These are phyloP conservation scores for Acholoe squamosa DNA, from an alignment of 2,888 invertebrate genomes.

Conservation along the genomic window DNA sequence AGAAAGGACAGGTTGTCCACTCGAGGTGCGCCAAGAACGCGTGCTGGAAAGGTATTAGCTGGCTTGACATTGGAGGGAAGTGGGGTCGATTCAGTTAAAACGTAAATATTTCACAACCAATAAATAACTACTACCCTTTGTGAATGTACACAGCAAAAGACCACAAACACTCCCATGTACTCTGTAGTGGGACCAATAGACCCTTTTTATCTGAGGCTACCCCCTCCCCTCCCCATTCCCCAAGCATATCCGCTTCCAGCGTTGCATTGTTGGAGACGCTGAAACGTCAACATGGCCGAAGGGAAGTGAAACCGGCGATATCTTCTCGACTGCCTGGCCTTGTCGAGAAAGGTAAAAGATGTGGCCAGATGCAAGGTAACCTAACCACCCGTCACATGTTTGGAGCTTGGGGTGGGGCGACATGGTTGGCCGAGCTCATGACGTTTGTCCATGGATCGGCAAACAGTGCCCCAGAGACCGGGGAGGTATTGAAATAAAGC, in stretches of 20 bases:
- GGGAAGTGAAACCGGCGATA: conserved; percentile 30
- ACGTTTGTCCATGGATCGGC: conserved; percentile 12
- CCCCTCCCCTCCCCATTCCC: not conserved
- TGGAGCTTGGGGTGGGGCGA: not conserved
- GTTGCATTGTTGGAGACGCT: not conserved
- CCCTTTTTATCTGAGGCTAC: not conserved
- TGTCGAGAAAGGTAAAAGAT: conserved; percentile 41
- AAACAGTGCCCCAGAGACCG: not conserved
- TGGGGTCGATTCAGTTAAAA: not conserved
- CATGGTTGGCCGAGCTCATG: conserved; percentile 21
- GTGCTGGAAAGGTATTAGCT: not conserved
- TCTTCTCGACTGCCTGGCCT: not conserved
- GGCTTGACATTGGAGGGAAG: not conserved
- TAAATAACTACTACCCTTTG: conserved; percentile 33
- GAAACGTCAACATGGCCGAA: not conserved
- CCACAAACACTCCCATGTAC: not conserved
- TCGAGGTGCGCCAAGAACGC: not conserved
- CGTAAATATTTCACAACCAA: conserved; percentile 14
- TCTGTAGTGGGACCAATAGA: not conserved
- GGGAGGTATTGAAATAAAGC: not conserved
- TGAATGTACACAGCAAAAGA: not conserved
- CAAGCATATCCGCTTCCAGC: conserved; percentile 3
- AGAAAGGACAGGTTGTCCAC: conserved; percentile 5
- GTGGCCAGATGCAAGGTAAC: conserved; percentile 49
- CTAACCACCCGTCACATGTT: conserved; percentile 37